phyloP scores from a whole-genome alignment of 2,797 vertebrate genomes.

The Pteropus rufus region DNA sequence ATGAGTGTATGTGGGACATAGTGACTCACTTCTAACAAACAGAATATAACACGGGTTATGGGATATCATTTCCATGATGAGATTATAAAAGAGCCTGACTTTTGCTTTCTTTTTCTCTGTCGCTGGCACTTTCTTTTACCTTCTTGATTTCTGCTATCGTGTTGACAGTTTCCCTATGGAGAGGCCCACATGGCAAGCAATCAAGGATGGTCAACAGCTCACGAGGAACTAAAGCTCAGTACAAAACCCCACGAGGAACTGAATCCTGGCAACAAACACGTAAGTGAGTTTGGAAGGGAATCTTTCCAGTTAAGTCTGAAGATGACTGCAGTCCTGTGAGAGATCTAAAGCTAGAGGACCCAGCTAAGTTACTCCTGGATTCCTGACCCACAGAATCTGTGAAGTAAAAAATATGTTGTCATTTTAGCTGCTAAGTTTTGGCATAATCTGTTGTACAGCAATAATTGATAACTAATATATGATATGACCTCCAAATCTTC shows the following conservation, averaged over 20 bases:
- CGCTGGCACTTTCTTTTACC: not conserved
- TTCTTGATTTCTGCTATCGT: not conserved
- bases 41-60: not conserved
- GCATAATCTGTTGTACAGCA: not conserved
- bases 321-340: rapidly evolving
- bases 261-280: not conserved
- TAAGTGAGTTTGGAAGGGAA: not conserved
- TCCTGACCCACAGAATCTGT: not conserved
- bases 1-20: not conserved
- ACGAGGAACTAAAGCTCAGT: not conserved
- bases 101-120: not conserved
- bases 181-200: not conserved
- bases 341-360: not conserved
- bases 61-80: not conserved
- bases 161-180: not conserved
- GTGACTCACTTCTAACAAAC: not conserved
- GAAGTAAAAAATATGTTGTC: not conserved
- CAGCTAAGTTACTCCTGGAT: not conserved
- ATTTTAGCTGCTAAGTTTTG: not conserved
- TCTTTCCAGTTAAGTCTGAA: not conserved
- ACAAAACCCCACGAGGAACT: not conserved
- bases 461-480: not conserved
- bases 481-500: not conserved
- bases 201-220: not conserved
- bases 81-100: not conserved